phyloP scores from a whole-genome alignment of 2,888 invertebrate genomes.

The Stegana nigrithorax region DNA sequence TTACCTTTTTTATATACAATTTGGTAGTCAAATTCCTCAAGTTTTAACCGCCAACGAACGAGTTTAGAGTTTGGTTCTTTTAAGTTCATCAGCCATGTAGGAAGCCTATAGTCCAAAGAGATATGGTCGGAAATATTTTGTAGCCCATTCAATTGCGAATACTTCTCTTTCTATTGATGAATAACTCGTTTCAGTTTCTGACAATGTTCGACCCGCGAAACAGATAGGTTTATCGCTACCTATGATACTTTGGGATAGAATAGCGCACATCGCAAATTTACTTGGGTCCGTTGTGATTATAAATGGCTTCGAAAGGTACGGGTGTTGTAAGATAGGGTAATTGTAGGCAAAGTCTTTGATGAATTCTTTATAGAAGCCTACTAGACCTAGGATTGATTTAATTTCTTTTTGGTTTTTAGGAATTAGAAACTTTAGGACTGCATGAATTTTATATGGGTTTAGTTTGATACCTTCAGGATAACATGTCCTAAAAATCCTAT shows the following conservation, averaged over 20 bases:
- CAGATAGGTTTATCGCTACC: not conserved
- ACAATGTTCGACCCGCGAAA: slow-evolving; percentile 5
- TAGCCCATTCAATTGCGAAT: no score
- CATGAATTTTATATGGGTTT: not conserved
- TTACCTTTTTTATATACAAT: slow-evolving; percentile 27
- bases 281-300: slow-evolving; percentile 14
- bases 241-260: not conserved
- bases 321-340: slow-evolving; percentile 5
- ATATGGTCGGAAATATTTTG: slow-evolving; percentile 59
- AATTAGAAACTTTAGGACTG: not conserved
- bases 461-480: not conserved
- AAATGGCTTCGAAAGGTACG: slow-evolving; percentile 11
- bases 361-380: not conserved
- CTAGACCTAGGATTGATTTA: not conserved
- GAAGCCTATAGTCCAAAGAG: slow-evolving; percentile 63
- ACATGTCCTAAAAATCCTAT: not conserved
- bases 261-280: slow-evolving; percentile 4
- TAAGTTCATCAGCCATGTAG: slow-evolving; percentile 58
- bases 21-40: slow-evolving; percentile 50
- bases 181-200: slow-evolving; percentile 4
- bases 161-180: slow-evolving; percentile 2
- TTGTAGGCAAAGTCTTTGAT: slow-evolving; percentile 8
- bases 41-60: slow-evolving; percentile 56
- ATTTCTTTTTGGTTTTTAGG: not conserved
- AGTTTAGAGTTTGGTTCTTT: slow-evolving; percentile 61